Percentiles rank a stretch among this genome's conserved stretches.
Evolutionary conservation across 2,113 vertebrate genomes (phyloP).

Genomic region (Pandion haliaetus): DNA sequence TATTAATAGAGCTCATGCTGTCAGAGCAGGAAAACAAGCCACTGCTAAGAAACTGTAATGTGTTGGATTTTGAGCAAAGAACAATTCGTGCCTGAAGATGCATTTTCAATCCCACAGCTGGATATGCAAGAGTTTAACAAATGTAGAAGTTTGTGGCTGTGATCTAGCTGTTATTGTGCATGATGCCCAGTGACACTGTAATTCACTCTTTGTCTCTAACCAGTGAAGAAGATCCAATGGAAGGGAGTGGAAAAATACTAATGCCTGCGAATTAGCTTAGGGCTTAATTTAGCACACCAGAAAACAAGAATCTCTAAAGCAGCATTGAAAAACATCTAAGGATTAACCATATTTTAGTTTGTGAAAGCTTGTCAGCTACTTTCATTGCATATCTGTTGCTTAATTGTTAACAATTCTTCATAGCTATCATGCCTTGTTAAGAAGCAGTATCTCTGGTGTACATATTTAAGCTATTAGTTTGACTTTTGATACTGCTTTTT

Average conservation of each 20-base stretch:
- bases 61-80: slow-evolving; percentile 22
- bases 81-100: slow-evolving; percentile 8
- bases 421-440: neutral
- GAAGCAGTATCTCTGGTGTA: neutral
- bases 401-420: neutral
- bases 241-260: neutral
- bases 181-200: neutral
- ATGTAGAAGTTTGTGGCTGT: neutral
- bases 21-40: slow-evolving; percentile 45
- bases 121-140: neutral
- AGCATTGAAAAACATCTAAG: neutral
- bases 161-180: neutral
- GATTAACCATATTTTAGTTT: neutral
- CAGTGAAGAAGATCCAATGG: neutral
- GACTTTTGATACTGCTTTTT: neutral
- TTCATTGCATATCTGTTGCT: neutral
- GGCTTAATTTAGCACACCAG: neutral
- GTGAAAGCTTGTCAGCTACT: neutral
- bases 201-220: neutral
- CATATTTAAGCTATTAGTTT: neutral
- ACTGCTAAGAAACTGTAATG: neutral
- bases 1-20: slow-evolving; percentile 60
- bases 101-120: neutral
- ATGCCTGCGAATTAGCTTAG: neutral
- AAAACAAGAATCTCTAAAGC: neutral